A percentile compares a stretch with the other conserved stretches of the same genome.
These are phyloP conservation scores for Bellardia bayeri DNA, from an alignment of 2,888 invertebrate genomes.

Conservation along the genomic window DNA sequence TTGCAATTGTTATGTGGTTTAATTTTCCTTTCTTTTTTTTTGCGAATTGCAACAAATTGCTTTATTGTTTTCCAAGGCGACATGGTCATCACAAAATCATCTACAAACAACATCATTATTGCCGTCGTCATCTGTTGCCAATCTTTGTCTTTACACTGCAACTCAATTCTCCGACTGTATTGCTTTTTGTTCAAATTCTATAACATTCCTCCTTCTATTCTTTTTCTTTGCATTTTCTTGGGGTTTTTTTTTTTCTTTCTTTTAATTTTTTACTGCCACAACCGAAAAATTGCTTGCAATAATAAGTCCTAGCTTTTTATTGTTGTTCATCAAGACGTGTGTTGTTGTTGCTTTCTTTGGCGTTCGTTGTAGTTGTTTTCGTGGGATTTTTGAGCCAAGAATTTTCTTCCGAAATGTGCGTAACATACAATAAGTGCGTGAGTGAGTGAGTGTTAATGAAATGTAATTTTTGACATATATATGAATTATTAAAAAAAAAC, in stretches of 20 bases:
- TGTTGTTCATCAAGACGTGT: constrained; percentile 40
- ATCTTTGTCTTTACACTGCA: constrained; percentile 51
- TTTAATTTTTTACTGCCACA: constrained; percentile 8
- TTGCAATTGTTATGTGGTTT: neutral
- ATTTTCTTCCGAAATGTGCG: constrained; percentile 39
- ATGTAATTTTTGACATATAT: constrained; percentile 49
- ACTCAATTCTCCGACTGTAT: neutral
- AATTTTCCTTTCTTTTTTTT: neutral
- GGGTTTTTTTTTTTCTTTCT: constrained; percentile 3
- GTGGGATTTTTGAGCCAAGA: constrained; percentile 13
- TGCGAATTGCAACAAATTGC: constrained; percentile 21
- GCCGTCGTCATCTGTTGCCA: constrained; percentile 73
- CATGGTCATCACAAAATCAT: constrained; percentile 18
- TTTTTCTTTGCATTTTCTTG: constrained; percentile 19
- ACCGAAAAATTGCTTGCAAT: constrained; percentile 47
- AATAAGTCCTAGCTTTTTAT: constrained; percentile 25
- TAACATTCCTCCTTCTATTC: neutral
- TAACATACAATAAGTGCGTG: constrained; percentile 53
- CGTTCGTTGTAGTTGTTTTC: constrained; percentile 7
- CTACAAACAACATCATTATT: constrained; percentile 42
- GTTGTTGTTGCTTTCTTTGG: constrained; percentile 39
- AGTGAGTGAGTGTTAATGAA: constrained; percentile 68
- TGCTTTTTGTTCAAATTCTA: neutral
- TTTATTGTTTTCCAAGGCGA: constrained; percentile 1
- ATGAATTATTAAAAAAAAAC: constrained; percentile 30